Conservation (phyloP, 2,113 vertebrate genomes). For the Pipra filicauda region DNA sequence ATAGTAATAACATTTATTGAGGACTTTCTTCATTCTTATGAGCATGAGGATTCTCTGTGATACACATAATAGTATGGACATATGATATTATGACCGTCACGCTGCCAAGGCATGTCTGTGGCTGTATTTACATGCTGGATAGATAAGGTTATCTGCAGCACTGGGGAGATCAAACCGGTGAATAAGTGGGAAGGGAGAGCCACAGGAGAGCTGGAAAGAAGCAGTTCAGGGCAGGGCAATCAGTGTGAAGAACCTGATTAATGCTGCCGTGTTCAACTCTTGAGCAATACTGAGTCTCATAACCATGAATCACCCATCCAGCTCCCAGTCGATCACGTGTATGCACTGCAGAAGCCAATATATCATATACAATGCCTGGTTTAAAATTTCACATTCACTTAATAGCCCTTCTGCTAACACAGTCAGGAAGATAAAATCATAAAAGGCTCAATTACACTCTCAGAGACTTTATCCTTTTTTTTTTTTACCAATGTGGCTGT, state of each 20-base stretch:
- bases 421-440: not conserved
- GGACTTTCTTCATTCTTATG: not conserved
- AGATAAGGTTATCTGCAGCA: not conserved
- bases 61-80: not conserved
- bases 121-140: not conserved
- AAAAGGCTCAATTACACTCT: not conserved
- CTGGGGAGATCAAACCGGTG: not conserved
- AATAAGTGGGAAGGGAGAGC: not conserved
- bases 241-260: not conserved
- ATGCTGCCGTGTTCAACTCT: not conserved
- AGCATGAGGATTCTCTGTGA: not conserved
- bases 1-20: not conserved
- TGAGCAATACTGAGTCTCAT: not conserved
- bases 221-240: not conserved
- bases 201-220: not conserved
- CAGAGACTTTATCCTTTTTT: not conserved
- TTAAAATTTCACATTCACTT: constrained; percentile 6
- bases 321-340: not conserved
- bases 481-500: not conserved
- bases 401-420: not conserved
- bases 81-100: not conserved
- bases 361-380: not conserved
- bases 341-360: not conserved
- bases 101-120: not conserved
- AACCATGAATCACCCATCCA: not conserved